Evolutionary conservation across 30 jellyfish, hydroid and myxozoan genomes (phyloP), one percentile per base, ranked within the genome.

Genomic region (Aurelia sp.): DNA sequence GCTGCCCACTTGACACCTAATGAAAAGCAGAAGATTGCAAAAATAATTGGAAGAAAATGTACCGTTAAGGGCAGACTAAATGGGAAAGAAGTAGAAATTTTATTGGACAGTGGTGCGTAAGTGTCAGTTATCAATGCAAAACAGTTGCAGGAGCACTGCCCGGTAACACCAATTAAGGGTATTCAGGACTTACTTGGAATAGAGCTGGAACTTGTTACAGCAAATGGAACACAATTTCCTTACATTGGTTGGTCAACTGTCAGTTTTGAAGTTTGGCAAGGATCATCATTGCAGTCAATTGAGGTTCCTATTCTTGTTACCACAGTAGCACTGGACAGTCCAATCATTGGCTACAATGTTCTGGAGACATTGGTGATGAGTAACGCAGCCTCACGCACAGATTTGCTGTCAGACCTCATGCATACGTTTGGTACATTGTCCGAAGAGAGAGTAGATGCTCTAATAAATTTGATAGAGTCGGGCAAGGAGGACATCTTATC

Each of bases 261-360:
- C 19, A 72, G 17, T 1, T 48, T 16, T 22, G 71, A 73, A 48
- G 15, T 47, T 12, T 47, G 71, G 13, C 21, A 48, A 31, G 60
- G 60, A 22, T 68, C 79, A 21, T 6, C 79, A 7, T 21, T 68
- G 19, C 8, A 15, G 53, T 22, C 53, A 18, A 51, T 73, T n/a
- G 71, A 48, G 71, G 70, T 73, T 38, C 85, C 85, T 73, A 48
- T 73, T 22, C 71, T 73, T 20, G 71, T 48, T 44, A 73, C 85
- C 4, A n/a, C 72, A 6, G 5, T 21, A 12, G 10, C 70, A 18
- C 48, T 44, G 30, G 71, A 51, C 71, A 17, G 53, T 67, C 85
- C 72, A 73, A 73, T 73, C 38, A 73, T 73, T 38, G 85, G 85
- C 48, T 73, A 73, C 64, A 22, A 22, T 50, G 27, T 63, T 18